Evolutionary conservation across 2,113 vertebrate genomes (phyloP).

Genomic region (Thunnus maccoyii): DNA sequence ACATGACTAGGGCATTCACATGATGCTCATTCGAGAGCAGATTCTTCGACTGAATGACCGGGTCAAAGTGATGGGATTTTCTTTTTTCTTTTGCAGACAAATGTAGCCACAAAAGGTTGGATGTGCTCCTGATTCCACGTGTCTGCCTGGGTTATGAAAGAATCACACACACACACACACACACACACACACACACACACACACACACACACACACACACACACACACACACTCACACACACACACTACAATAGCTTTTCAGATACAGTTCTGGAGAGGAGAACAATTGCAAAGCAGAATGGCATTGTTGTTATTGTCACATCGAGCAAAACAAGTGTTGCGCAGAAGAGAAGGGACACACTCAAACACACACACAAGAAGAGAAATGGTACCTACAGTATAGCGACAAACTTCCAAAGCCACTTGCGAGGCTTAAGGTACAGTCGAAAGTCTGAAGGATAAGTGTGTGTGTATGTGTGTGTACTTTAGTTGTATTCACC

Average conservation of each 20-base stretch:
- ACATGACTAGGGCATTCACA: neutral
- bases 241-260: conserved; percentile 3
- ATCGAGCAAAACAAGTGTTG: conserved; percentile 9
- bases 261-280: conserved; percentile 5
- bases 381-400: conserved; percentile 21
- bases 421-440: conserved; percentile 19
- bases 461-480: conserved; percentile 30
- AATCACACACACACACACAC: neutral
- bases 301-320: conserved; percentile 28
- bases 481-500: conserved; percentile 53
- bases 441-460: conserved; percentile 36
- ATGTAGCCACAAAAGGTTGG: conserved; percentile 7
- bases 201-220: neutral
- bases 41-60: conserved; percentile 1
- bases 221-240: neutral
- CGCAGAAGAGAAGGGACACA: conserved; percentile 8
- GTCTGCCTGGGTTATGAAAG: conserved; percentile 2
- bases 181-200: neutral
- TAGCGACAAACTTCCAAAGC: conserved; percentile 23
- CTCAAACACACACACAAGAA: conserved; percentile 14
- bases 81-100: neutral
- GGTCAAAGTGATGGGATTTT: conserved; percentile 4
- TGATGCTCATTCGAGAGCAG: neutral
- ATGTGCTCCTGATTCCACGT: neutral
- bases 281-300: conserved; percentile 23